Evolutionary conservation across 1,140 invertebrate species (phyloP), one percentile per base, ranked within the genome.

Genomic region (Drosophila hydei): DNA sequence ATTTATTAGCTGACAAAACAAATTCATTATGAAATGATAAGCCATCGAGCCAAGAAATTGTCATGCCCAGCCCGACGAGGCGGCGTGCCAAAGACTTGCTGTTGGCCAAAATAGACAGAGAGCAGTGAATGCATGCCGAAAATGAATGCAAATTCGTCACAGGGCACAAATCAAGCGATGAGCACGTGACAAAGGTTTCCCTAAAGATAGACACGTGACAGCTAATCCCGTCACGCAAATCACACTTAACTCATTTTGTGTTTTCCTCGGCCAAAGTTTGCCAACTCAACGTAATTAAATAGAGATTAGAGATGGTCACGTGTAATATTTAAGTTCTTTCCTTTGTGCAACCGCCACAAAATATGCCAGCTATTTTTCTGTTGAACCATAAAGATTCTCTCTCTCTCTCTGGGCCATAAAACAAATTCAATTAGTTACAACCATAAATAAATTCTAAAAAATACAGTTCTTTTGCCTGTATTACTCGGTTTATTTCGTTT

Each of bases 1-100:
- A 88, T 88, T 88, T 88, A 88, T 88, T 83, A 72, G 84, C 83
- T 88, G 83, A 88, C 83, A 88, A 88, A 88, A 88, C 84, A 88
- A 88, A 88, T 88, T 88, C 83, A 88, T 88, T 88, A 83, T 83
- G 75, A 79, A 83, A 89, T 88, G 83, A 88, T 88, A 88, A 89
- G 78, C 50, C 72, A 55, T 18, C 47, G 27, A 68, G 42, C 55
- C 64, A 62, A 73, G 62, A 71, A 88, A 83, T 83, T 79, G 83
- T 83, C 83, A 88, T 73, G 75, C 60, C 63, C 45, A 40, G 43
- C 40, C 48, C 64, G 72, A 73, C 64, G 65, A 59, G 42, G 73
- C 69, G 54, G 65, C 60, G 40, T 45, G 58, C 45, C 43, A 55
- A 75, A 67, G 51, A 5, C 27, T 52, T n/a, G 21, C 11, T 33